These are phyloP conservation scores for Scaptomyza polygonia DNA, from an alignment of 2,888 invertebrate species.

Conservation along the genomic window DNA sequence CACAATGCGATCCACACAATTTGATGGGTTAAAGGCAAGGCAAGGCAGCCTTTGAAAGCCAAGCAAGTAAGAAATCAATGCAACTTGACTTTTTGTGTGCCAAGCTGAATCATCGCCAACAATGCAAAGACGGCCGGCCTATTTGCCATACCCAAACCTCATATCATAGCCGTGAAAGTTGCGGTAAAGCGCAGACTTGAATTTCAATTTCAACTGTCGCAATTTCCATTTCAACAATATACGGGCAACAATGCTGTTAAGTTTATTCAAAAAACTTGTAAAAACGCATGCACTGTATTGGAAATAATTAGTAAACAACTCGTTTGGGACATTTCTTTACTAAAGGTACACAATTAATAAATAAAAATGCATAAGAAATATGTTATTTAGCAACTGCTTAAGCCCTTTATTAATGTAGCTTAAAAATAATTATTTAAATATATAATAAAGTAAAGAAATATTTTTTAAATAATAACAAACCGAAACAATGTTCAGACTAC, in stretches of 20 bases:
- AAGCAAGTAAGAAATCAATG: not conserved
- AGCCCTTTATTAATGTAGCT: no score
- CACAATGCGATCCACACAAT: constrained; percentile 29
- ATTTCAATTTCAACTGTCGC: constrained; percentile 49
- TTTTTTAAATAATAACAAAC: not conserved
- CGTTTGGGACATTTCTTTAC: not conserved
- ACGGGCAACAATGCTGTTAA: constrained; percentile 30
- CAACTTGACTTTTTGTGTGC: not conserved
- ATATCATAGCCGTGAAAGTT: constrained; percentile 46
- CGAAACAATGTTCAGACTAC: not conserved
- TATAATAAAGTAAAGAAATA: not conserved
- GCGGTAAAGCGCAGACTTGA: constrained; percentile 28
- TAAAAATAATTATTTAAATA: no score
- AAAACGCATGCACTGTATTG: constrained; percentile 7
- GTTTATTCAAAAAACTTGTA: not conserved
- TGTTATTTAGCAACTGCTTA: no score
- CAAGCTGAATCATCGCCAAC: constrained; percentile 29
- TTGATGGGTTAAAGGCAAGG: constrained; percentile 54
- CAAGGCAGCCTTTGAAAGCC: constrained; percentile 21
- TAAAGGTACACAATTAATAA: no score
- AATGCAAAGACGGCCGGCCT: constrained; percentile 22
- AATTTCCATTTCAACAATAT: constrained; percentile 55
- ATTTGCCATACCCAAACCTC: constrained; percentile 23
- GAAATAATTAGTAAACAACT: not conserved
- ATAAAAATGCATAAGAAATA: no score